Evolutionary conservation across 2,797 vertebrate species (phyloP).

Genomic region (Psittacula echo): DNA sequence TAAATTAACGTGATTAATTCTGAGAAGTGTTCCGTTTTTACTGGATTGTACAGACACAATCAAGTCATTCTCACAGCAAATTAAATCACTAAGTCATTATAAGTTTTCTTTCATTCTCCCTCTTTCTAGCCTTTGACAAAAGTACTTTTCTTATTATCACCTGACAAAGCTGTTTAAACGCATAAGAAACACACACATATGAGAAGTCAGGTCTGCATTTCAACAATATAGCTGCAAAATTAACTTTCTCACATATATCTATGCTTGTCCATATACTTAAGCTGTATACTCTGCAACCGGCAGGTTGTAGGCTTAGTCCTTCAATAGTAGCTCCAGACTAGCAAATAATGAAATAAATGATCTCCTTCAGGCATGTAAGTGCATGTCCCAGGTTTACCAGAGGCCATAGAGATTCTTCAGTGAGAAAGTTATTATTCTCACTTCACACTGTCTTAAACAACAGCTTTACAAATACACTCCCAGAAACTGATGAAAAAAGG

Average conservation of each 20-base stretch:
- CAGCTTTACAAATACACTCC: neutral
- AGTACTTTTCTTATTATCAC: neutral
- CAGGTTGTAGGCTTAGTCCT: neutral
- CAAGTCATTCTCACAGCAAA: neutral
- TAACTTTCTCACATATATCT: neutral
- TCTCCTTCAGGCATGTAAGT: neutral
- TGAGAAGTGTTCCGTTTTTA: neutral
- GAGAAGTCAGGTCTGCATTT: neutral
- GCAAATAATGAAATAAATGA: neutral
- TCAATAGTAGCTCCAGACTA: neutral
- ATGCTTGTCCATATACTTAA: neutral
- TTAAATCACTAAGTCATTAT: neutral
- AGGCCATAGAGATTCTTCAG: neutral
- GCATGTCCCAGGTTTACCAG: neutral
- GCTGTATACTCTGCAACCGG: neutral
- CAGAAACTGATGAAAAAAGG: neutral
- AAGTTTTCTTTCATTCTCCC: neutral
- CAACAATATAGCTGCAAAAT: neutral
- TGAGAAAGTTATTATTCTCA: neutral
- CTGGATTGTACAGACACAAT: neutral
- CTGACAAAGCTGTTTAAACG: neutral
- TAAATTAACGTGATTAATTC: constrained; percentile 33
- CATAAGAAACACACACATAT: neutral
- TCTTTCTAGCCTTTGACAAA: neutral
- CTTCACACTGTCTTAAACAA: neutral